phyloP scores from a whole-genome alignment of 2,113 vertebrate species.

The Hiodon alosoides region DNA sequence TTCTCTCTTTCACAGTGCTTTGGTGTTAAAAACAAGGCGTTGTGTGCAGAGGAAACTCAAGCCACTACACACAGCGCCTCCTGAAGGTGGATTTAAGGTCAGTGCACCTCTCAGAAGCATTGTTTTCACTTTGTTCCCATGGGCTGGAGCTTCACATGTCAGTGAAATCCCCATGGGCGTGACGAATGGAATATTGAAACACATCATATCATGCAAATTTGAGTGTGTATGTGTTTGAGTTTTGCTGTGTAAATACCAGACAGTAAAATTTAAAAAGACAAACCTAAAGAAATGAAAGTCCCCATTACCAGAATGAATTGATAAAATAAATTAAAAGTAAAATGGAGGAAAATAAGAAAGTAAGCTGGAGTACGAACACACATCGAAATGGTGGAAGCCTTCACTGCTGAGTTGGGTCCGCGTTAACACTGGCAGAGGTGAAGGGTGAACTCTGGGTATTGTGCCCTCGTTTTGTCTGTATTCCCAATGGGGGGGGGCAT shows the following conservation, averaged over 20 bases:
- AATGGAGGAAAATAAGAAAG: slow-evolving; percentile 73
- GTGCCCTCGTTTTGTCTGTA: too few species aligned
- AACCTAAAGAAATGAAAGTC: slow-evolving; percentile 67
- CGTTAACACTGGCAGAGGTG: too few species aligned
- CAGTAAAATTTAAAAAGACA: slow-evolving; percentile 70
- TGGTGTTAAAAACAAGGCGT: too few species aligned
- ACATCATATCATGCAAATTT: slow-evolving; percentile 59
- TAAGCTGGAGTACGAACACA: slow-evolving; percentile 12
- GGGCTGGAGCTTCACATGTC: slow-evolving; percentile 55
- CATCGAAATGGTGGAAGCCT: too few species aligned
- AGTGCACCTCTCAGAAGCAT: neutral
- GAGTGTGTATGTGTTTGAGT: slow-evolving; percentile 18
- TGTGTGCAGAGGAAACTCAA: too few species aligned
- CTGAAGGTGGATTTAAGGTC: neutral
- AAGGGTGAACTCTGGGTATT: too few species aligned
- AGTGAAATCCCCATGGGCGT: slow-evolving; percentile 26
- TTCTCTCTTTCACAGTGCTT: neutral
- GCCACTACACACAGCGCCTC: too few species aligned
- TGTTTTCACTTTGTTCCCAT: slow-evolving; percentile 19
- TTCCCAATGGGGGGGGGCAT: too few species aligned
- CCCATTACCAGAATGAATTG: slow-evolving; percentile 95
- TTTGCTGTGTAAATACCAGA: slow-evolving; percentile 78
- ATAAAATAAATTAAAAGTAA: slow-evolving; percentile 95
- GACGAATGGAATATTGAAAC: slow-evolving; percentile 47
- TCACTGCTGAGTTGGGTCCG: too few species aligned